Evolutionary conservation across 2,113 vertebrate species (phyloP).

Genomic region (Sula dactylatra): DNA sequence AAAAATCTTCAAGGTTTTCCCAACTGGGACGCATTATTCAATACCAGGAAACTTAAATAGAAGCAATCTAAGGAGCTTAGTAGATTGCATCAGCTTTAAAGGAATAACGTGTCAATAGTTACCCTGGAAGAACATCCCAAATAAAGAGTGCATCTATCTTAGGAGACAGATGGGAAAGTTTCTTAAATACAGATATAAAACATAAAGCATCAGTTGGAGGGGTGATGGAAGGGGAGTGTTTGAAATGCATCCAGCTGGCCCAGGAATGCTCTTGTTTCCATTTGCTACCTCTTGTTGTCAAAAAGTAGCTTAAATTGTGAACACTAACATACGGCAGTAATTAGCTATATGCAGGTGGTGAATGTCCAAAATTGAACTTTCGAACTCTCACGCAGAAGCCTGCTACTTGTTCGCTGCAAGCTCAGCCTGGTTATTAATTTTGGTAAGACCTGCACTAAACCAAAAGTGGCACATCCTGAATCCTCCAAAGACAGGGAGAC

Average conservation of each 20-base stretch:
- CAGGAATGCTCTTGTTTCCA: neutral
- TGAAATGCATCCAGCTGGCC: neutral
- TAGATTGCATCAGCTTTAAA: constrained; percentile 18
- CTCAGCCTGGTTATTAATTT: neutral
- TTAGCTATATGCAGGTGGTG: neutral
- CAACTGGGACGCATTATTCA: neutral
- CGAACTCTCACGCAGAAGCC: neutral
- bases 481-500: neutral
- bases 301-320: neutral
- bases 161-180: constrained; percentile 21
- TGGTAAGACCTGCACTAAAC: neutral
- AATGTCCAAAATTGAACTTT: neutral
- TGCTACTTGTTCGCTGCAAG: neutral
- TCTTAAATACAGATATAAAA: constrained; percentile 8
- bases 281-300: neutral
- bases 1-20: neutral
- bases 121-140: neutral
- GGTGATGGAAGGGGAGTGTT: neutral
- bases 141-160: neutral
- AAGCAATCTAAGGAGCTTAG: neutral
- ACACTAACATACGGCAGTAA: neutral
- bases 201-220: neutral
- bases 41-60: neutral
- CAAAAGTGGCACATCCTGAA: neutral
- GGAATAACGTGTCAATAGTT: neutral